A percentile compares a stretch with the other conserved stretches of the same genome.
phyloP scores from a whole-genome alignment of 2,797 vertebrate species.

The Anabas testudineus region DNA sequence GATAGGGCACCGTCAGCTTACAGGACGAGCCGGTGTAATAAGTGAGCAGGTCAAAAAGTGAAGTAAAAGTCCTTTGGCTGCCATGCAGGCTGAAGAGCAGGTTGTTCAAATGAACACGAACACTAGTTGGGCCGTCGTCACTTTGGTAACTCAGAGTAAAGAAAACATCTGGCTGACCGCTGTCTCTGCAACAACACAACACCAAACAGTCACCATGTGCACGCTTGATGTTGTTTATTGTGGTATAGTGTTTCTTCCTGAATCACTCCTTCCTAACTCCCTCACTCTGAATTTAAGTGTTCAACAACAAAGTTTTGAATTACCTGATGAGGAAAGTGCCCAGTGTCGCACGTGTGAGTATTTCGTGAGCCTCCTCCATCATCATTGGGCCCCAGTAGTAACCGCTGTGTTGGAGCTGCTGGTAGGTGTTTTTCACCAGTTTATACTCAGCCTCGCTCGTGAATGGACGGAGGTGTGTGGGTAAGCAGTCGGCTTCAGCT shows the following conservation, averaged over 20 bases:
- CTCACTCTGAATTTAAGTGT: no score
- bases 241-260: neutral
- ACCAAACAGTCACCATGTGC: constrained; percentile 8
- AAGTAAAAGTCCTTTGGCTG: constrained; percentile 90
- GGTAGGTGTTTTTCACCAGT: constrained; percentile 87
- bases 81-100: constrained; percentile 90
- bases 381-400: constrained; percentile 95
- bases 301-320: no score
- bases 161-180: constrained; percentile 92
- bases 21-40: constrained; percentile 90
- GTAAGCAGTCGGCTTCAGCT: constrained; percentile 27
- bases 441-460: constrained; percentile 86
- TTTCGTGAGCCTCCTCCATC: constrained; percentile 89
- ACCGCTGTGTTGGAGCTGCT: constrained; percentile 89
- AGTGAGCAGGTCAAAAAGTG: constrained; percentile 90
- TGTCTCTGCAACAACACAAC: constrained; percentile 83
- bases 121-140: constrained; percentile 88
- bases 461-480: constrained; percentile 90
- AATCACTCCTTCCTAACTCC: no score
- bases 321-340: constrained; percentile 93
- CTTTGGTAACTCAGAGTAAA: constrained; percentile 95
- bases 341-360: constrained; percentile 79
- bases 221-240: neutral
- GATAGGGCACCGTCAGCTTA: constrained; percentile 88
- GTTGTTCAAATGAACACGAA: constrained; percentile 89